Base-by-base conservation (phyloP, 2,888 invertebrate species). In the Dorcus parallelipipedus region DNA sequence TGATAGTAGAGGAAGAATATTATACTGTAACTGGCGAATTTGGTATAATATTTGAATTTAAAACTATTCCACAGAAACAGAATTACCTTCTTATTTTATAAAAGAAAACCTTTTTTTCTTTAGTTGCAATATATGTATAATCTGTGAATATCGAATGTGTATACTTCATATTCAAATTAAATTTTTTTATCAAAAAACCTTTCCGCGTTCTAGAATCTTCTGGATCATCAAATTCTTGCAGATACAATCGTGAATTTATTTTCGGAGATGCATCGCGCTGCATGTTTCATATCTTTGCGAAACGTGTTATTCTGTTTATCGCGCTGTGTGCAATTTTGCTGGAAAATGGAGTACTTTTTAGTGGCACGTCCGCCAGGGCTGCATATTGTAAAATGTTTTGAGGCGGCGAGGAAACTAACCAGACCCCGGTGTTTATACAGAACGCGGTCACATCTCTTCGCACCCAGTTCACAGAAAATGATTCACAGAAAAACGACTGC, bases 371-470 rank as follows among this genome's bases (percentile, higher is more conserved):
- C 50, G 42, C 14, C 10, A 33, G 33, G 45, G 51, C 51, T 54
- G 58, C 58, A 58, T 54, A 58, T 58, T 58, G 49, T 61, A 63
- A 60, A 64, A 64, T 64, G 67, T 67, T 63, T 52, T 49, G 57
- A 66, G 63, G 58, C 62, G 69, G 58, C 64, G 65, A 70, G 65
- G 72, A 75, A 70, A 72, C 68, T 72, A 75, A 74, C 74, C 76
- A 75, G 75, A 74, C 66, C 61, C 63, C 61, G 60, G 54, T 75
- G 74, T 74, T 75, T 75, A 74, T 65, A 67, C 66, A 68, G 63
- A 68, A 69, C 64, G 66, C 71, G 73, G 72, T 74, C 75, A 73
- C 73, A 74, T 74, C 71, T 74, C 71, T 74, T 74, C 73, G 68
- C 74, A 73, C 73, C 70, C 72, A 72, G 71, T 71, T 74, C 70